These are phyloP conservation scores for Prionailurus bengalensis DNA, from an alignment of 2,113 vertebrate species.

Conservation along the genomic window DNA sequence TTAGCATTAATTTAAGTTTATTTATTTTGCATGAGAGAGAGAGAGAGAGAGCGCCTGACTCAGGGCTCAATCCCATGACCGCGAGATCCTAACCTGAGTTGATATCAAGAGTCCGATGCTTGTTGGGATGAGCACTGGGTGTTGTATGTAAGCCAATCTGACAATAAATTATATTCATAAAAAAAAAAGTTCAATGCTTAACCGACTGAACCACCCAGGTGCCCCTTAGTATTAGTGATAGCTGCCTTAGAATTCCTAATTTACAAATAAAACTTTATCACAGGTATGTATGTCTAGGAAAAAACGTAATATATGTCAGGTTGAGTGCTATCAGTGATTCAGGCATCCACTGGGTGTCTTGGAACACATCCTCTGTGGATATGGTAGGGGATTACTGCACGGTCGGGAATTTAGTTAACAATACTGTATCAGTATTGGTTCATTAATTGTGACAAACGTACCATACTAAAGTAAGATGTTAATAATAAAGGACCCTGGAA, in stretches of 20 bases:
- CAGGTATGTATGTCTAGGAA: background rate
- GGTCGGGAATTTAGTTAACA: background rate
- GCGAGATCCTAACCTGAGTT: no score
- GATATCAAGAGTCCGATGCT: no score
- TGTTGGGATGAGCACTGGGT: no score
- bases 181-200: no score
- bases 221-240: background rate
- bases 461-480: no score
- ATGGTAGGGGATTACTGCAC: rapidly evolving
- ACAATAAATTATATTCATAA: no score
- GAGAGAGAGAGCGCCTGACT: no score
- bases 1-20: background rate
- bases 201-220: no score
- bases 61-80: no score
- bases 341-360: background rate
- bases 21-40: no score
- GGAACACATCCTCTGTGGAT: background rate
- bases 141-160: no score
- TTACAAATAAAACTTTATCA: background rate
- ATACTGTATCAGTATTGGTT: background rate
- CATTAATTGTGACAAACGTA: background rate
- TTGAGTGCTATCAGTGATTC: background rate
- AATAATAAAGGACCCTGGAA: background rate
- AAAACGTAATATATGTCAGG: background rate
- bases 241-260: background rate